Evolutionary conservation across 1,140 invertebrate genomes (phyloP).

Genomic region (Drosophila ambigua): DNA sequence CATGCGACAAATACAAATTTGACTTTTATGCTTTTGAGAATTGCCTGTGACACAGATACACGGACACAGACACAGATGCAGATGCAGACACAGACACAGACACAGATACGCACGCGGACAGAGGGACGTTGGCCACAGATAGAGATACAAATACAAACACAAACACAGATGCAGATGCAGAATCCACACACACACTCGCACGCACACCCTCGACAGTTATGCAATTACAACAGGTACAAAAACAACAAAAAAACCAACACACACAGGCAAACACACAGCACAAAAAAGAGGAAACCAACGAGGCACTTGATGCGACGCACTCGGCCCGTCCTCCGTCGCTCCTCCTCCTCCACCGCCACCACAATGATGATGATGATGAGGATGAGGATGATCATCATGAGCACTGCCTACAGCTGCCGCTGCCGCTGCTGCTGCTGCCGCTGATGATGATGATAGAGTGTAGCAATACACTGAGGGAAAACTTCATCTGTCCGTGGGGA

Average conservation of each 20-base stretch:
- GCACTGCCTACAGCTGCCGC: conserved; percentile 1
- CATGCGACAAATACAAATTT: conserved; percentile 80
- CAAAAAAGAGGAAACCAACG: conserved; percentile 39
- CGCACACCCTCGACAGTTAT: conserved; percentile 50
- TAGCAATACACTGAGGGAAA: conserved; percentile 25
- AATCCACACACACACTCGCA: not conserved
- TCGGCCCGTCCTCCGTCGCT: not conserved
- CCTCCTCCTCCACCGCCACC: too few relatives aligned
- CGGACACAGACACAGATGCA: too few relatives aligned
- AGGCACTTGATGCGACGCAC: conserved; percentile 57
- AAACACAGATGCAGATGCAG: conserved; percentile 1
- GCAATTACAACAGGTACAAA: conserved; percentile 70
- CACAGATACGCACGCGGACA: conserved; percentile 36
- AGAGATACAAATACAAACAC: conserved; percentile 19
- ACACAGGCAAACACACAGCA: conserved; percentile 8
- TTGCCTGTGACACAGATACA: conserved; percentile 75
- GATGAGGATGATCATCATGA: conserved; percentile 37
- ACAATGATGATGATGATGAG: conserved; percentile 10
- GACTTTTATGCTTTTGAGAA: conserved; percentile 81
- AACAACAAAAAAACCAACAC: conserved; percentile 14
- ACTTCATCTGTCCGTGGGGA: not conserved
- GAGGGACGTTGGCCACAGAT: conserved; percentile 7
- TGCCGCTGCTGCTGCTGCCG: conserved; percentile 1
- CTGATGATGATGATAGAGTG: conserved; percentile 11
- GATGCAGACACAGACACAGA: conserved; percentile 47